Base-by-base conservation (phyloP, 2,113 vertebrate genomes). In the Sminthopsis crassicaudata region DNA sequence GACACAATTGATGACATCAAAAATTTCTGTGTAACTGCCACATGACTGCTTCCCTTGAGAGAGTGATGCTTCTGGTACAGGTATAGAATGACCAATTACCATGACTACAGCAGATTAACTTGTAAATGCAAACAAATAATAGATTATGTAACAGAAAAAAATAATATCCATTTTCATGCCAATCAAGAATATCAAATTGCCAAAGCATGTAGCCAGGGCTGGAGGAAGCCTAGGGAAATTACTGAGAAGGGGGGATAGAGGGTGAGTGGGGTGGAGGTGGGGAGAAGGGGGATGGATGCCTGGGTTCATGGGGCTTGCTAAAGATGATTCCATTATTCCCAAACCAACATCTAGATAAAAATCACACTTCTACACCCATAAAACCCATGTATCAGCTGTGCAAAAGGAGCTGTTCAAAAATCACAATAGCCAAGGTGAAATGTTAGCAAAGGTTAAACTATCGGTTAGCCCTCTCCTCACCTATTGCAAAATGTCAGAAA, bases 371-470 rank as follows among this genome's bases (percentile, higher is more conserved):
- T 53, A 92, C 54, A 48, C 42, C 57, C 90, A 95, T 94, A 97
- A 94, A 95, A 26, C 92, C 88, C 52, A 52, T 55, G 36, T 51
- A 89, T 53, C 92, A 91, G 55, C 55, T 89, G 51, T 26, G 90
- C 88, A 36, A n/a, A 90, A 5, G 51, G 36, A 92, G 84, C 24
- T 94, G 55, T 90, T 92, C 36, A 92, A 95, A 8, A 91, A 89
- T n/a, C 94, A n/a, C 23, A n/a, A 92, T 0, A 91, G 91, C 89
- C 23, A 54, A 95, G 92, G 96, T 91, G 94, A 97, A 97, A 90
- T 48, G 93, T 94, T 93, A 96, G 90, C 50, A 26, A 91, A 97
- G 96, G 97, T 96, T 93, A 95, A 97, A 91, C 92, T 91, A 57
- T 88, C 12, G 0, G 2, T 96, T 95, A 96, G 90, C 96, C 91